Conservation (phyloP, 53 echinoderm and acorn worm genomes). For the Patiria pectinifera region DNA sequence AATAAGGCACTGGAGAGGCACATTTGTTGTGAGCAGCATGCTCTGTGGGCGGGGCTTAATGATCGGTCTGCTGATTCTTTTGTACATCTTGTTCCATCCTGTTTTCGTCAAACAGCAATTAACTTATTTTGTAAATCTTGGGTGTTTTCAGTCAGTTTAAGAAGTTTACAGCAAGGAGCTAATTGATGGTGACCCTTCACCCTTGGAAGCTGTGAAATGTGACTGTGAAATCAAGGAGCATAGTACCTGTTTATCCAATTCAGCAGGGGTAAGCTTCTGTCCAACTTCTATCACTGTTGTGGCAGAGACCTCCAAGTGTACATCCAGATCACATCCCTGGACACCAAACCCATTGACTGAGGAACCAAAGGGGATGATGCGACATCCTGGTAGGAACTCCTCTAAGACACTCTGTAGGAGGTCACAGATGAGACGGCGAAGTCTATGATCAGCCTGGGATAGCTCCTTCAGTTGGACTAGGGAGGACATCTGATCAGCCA, state of each 20-base stretch:
- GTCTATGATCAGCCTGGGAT: constrained; percentile 68
- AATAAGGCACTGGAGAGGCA: too few relatives aligned
- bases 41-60: too few relatives aligned
- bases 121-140: too few relatives aligned
- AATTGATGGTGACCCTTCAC: too few relatives aligned
- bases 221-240: background rate
- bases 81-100: too few relatives aligned
- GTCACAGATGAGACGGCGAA: constrained; percentile 84
- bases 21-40: too few relatives aligned
- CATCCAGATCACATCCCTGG: constrained; percentile 89
- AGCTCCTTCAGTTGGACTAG: constrained; percentile 70
- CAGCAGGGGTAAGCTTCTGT: background rate
- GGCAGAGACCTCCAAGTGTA: constrained; percentile 74
- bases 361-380: constrained; percentile 90
- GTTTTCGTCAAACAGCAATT: too few relatives aligned
- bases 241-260: background rate
- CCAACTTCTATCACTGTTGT: background rate
- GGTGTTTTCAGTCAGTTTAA: background rate
- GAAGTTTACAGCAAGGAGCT: background rate
- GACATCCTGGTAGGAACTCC: constrained; percentile 82
- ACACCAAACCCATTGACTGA: constrained; percentile 91
- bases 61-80: too few relatives aligned
- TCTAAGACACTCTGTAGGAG: constrained; percentile 89
- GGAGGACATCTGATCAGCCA: constrained; percentile 75
- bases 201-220: background rate